phyloP scores from a whole-genome alignment of 2,888 invertebrate genomes.

The Adela reaumurella region DNA sequence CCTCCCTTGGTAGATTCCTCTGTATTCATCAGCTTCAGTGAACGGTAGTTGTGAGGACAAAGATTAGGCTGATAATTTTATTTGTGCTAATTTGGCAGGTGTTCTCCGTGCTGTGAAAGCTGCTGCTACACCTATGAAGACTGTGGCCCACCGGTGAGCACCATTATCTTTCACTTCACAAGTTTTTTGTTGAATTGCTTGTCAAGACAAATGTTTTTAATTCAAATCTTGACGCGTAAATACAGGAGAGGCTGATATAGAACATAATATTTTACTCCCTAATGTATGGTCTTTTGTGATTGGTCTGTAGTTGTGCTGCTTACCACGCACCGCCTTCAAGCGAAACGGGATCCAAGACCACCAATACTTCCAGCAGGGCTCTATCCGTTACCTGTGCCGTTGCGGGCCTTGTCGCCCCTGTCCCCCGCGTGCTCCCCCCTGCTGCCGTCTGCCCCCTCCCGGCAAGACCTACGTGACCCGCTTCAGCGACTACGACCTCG shows the following conservation, averaged over 20 bases:
- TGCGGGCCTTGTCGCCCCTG: conserved; percentile 31
- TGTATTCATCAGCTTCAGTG: no score
- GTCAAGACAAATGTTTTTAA: not conserved
- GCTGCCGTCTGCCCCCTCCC: conserved; percentile 42
- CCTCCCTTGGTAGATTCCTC: no score
- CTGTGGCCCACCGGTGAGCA: conserved; percentile 44
- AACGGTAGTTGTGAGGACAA: no score
- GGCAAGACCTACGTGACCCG: conserved; percentile 49
- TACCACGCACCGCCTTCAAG: conserved; percentile 51
- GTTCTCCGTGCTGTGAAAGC: conserved; percentile 45
- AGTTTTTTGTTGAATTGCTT: not conserved
- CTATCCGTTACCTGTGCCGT: conserved; percentile 48
- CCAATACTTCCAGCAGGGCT: conserved; percentile 50
- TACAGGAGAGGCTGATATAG: not conserved
- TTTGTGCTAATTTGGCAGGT: conserved; percentile 39
- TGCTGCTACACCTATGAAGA: conserved; percentile 54
- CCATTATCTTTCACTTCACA: no score
- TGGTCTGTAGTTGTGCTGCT: conserved; percentile 38
- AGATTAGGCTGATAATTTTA: no score
- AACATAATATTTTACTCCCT: no score
- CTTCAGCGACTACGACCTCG: conserved; percentile 46
- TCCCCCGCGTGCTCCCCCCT: conserved; percentile 44
- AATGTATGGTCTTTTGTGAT: conserved; percentile 1
- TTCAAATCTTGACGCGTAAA: not conserved
- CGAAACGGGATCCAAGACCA: conserved; percentile 49